Base-by-base conservation (phyloP, 2,888 invertebrate genomes). In the Theretra japonica region DNA sequence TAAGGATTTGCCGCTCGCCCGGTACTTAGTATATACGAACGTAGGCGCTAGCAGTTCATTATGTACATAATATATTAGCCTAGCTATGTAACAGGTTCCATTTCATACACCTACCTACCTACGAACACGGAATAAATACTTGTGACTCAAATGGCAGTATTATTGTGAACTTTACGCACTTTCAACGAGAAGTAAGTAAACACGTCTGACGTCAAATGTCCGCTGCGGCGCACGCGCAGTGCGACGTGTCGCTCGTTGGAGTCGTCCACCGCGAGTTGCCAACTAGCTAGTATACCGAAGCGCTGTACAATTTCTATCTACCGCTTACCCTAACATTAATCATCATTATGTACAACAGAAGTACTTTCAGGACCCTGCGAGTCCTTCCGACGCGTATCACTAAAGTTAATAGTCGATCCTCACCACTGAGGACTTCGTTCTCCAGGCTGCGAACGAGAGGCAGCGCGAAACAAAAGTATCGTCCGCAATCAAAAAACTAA, bases 251-350 rank as follows among this genome's bases (percentile, higher is more conserved):
- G 33, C 60, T 11, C 25, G 23, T 57, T 8, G 23, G 5, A 28
- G 17, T 25, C 25, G n/a, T 33, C 60, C 19, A 30, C 60, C 8
- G n/a, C 33, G 70, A 71, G 58, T 70, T 70, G 73, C 72, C 79
- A 75, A 73, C 77, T 79, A 77, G 76, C 79, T 81, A 77, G 70
- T 73, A 69, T 72, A 81, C 74, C 75, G 76, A 83, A 82, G 83
- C 83, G 77, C 86, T 85, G 84, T 86, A 86, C 85, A 87, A 86
- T 84, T 79, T 76, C 85, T 87, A 87, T 79, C 83, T 87, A 88
- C 68, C 72, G 71, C 71, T 78, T 79, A 79, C 69, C 73, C 75
- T 81, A 81, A 69, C 58, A 76, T 72, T 76, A 78, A 75, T 72
- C 73, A 73, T 77, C 80, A 77, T 79, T 84, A 86, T 83, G 74